Base-by-base conservation (phyloP, 1,140 invertebrate species). In the Kradibia gibbosae region DNA sequence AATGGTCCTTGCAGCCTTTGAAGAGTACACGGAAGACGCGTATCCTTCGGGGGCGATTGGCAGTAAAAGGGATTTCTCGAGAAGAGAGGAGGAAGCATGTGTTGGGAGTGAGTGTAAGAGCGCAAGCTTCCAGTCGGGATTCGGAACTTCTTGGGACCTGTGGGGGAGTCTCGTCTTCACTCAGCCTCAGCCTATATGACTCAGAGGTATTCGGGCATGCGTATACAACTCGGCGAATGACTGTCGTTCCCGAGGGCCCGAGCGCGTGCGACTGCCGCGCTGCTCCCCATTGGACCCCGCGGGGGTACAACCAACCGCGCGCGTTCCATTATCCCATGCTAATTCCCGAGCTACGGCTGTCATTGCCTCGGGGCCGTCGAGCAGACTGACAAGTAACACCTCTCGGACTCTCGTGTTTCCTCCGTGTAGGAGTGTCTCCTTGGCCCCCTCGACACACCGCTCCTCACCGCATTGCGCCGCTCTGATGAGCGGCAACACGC, bases 301-400 rank as follows among this genome's bases (percentile, higher is more conserved):
- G 86, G 86, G 86, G 89, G 87, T 90, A 89, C 82, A 74, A 72
- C 85, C 87, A 86, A 87, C 85, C 84, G 88, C 85, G 62, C 81
- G 74, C 55, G 88, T 91, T 88, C 89, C 88, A 91, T 91, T 91
- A 91, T 91, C 91, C 89, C 90, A 91, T 91, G 90, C 90, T 91
- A 91, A 91, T 91, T 91, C 88, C 86, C 78, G 88, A 42, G 86
- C 87, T 86, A 87, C 84, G 88, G 88, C 90, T 91, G 90, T 91
- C 90, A 91, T 89, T 91, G 90, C 89, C 89, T 89, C 87, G 85
- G 87, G 90, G 85, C 71, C 62, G 28, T 67, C 62, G 34, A 39
- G 7, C 60, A n/a, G 88, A 90, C 89, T 91, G 89, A 91, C 90
- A 90, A 90, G 88, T 90, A 91, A 91, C 90, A 91, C 90, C 90